These are phyloP conservation scores for Melanostoma mellinum DNA, from an alignment of 2,888 invertebrate species.

Conservation along the genomic window DNA sequence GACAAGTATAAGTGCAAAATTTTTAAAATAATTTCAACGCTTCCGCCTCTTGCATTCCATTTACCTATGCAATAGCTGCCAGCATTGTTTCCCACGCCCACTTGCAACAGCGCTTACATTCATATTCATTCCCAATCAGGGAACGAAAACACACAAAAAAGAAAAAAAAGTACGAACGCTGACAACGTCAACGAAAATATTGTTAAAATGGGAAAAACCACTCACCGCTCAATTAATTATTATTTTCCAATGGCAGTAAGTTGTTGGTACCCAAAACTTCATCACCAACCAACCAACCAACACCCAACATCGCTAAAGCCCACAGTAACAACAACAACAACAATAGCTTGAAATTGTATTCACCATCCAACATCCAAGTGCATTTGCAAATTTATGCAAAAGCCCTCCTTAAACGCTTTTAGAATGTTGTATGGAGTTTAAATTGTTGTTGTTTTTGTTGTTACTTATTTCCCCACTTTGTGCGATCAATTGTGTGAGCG, in stretches of 20 bases:
- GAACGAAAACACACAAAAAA: constrained; percentile 17
- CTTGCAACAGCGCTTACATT: constrained; percentile 37
- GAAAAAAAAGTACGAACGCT: constrained; percentile 40
- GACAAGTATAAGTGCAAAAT: background rate
- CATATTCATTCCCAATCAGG: constrained; percentile 59
- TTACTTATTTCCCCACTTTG: constrained; percentile 31
- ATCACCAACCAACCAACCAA: constrained; percentile 18
- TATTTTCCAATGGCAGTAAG: constrained; percentile 67
- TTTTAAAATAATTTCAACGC: constrained; percentile 39
- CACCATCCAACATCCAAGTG: constrained; percentile 50
- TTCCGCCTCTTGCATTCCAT: constrained; percentile 40
- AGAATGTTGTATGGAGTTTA: constrained; percentile 47
- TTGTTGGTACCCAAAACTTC: constrained; percentile 23
- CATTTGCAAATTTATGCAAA: constrained; percentile 71
- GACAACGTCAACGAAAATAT: constrained; percentile 69
- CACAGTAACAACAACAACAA: constrained; percentile 4
- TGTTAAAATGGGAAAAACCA: constrained; percentile 71
- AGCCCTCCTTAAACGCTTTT: constrained; percentile 69
- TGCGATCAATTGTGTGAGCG: constrained; percentile 38
- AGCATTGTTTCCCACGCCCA: constrained; percentile 65
- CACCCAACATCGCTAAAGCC: constrained; percentile 12
- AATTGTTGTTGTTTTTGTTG: constrained; percentile 42
- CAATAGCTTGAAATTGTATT: constrained; percentile 15
- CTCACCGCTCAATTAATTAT: constrained; percentile 73
- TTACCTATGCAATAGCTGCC: background rate